Evolutionary conservation across 2,113 vertebrate genomes (phyloP).

Genomic region (Parotia lawesii): DNA sequence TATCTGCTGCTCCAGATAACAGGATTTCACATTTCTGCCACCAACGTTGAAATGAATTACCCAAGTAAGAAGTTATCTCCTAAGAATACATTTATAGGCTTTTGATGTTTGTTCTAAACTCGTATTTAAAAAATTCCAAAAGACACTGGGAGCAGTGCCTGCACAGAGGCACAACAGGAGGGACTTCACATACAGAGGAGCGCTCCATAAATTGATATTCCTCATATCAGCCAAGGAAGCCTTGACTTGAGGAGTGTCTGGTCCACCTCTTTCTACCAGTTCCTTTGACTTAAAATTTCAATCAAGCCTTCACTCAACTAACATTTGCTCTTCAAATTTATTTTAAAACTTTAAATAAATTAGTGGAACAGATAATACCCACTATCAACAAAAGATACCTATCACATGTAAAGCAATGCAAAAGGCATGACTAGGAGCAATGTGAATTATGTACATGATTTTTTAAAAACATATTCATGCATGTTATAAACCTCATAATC

Average conservation of each 20-base stretch:
- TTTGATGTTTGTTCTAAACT: not conserved
- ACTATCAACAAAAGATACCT: not conserved
- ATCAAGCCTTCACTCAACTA: constrained; percentile 5
- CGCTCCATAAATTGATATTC: not conserved
- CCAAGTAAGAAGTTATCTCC: not conserved
- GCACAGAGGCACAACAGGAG: not conserved
- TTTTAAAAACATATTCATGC: not conserved
- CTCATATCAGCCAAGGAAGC: not conserved
- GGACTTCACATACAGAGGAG: not conserved
- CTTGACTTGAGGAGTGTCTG: not conserved
- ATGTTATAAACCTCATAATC: constrained; percentile 1
- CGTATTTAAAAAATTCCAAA: not conserved
- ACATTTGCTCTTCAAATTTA: constrained; percentile 27
- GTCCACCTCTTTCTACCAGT: not conserved
- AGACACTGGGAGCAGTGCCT: not conserved
- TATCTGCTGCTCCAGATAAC: not conserved
- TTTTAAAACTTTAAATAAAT: constrained; percentile 21
- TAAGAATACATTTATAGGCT: not conserved
- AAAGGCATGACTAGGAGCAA: constrained; percentile 13
- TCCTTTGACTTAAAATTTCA: not conserved
- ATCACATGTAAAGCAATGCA: not conserved
- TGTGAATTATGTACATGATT: not conserved
- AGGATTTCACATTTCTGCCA: not conserved
- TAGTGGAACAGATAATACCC: not conserved
- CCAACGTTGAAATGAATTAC: not conserved